Conservation (phyloP, 2,113 vertebrate genomes). For the Nesogale talazaci region DNA sequence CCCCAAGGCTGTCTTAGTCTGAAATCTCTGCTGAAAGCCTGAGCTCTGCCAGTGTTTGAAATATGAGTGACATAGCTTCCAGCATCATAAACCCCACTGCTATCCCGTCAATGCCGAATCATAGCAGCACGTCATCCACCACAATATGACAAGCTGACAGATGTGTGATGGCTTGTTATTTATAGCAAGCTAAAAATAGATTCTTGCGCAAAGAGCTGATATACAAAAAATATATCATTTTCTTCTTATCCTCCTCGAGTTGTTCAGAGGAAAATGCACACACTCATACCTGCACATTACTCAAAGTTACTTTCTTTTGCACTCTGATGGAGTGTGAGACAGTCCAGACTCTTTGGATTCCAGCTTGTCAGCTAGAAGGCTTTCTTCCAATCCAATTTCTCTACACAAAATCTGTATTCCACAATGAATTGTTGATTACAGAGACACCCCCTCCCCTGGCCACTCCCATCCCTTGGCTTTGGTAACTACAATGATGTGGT, state of each 20-base stretch:
- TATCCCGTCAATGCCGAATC: too few species aligned
- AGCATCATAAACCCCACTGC: neutral
- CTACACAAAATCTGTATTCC: neutral
- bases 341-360: slow-evolving; percentile 15
- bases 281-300: slow-evolving; percentile 7
- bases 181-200: slow-evolving; percentile 49
- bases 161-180: neutral
- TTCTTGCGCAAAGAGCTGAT: slow-evolving; percentile 26
- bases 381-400: slow-evolving; percentile 12
- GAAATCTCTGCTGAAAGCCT: neutral
- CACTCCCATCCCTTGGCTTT: neutral
- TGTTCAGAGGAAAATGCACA: neutral
- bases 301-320: slow-evolving; percentile 23
- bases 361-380: neutral
- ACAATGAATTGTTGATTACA: neutral
- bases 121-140: neutral
- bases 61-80: neutral
- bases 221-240: slow-evolving; percentile 29
- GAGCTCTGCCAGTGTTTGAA: neutral
- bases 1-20: neutral
- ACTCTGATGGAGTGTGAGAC: slow-evolving; percentile 37
- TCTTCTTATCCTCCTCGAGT: neutral
- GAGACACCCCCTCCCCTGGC: too few species aligned
- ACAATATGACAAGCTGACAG: neutral
- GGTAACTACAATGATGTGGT: neutral